These are phyloP conservation scores for Presbytis comata DNA, from an alignment of 2,797 vertebrate genomes.

Conservation along the genomic window DNA sequence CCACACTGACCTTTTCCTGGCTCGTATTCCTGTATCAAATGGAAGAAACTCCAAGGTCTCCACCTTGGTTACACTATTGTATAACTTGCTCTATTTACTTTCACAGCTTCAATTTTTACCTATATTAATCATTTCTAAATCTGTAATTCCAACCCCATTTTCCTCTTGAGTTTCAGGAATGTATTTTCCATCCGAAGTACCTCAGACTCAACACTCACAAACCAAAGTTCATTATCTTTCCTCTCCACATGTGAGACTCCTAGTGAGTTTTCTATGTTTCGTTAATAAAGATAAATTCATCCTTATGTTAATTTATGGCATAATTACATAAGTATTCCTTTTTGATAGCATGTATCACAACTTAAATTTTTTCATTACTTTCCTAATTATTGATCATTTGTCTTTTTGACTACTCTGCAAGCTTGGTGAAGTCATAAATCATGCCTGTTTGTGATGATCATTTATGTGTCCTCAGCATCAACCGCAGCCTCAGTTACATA, in stretches of 20 bases:
- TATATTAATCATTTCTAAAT: neutral
- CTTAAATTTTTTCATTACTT: neutral
- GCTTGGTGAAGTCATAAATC: neutral
- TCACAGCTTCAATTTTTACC: neutral
- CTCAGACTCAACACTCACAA: neutral
- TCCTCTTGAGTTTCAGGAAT: neutral
- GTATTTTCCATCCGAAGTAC: neutral
- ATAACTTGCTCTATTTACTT: neutral
- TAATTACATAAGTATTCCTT: neutral
- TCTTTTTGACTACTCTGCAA: neutral
- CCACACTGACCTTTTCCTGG: neutral
- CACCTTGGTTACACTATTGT: neutral
- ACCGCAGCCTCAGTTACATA: neutral
- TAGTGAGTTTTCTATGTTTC: neutral
- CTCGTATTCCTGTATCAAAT: neutral
- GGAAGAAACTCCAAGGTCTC: neutral
- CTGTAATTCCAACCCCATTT: neutral
- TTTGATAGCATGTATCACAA: neutral
- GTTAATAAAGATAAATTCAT: neutral
- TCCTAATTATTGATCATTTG: neutral
- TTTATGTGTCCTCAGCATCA: neutral
- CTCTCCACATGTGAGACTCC: neutral
- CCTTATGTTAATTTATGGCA: neutral
- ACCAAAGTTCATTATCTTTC: neutral
- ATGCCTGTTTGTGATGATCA: neutral